Base-by-base conservation (phyloP, 2,113 vertebrate genomes). In the Carassius auratus region DNA sequence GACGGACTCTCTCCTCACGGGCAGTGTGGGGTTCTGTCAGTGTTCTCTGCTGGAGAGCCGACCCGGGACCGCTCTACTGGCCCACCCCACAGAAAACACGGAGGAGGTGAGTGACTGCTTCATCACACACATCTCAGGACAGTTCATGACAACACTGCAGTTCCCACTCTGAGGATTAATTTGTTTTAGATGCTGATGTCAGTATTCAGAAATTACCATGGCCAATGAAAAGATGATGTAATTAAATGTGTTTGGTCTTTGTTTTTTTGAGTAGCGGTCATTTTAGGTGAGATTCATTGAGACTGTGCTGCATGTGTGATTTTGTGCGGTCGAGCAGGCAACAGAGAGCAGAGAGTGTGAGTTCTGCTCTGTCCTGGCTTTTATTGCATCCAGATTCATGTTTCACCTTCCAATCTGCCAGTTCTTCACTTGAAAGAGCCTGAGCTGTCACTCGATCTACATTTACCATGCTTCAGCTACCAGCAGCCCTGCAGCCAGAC, bases 11-110 rank as follows among this genome's bases (percentile, higher is more conserved):
- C 77, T 99, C 90, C 89, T 10, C 90, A 95, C 95, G 0, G 96
- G 95, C 87, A 97, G 93, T 0, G 93, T 97, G 81, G 97, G 97
- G 33, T 99, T 98, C 94, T 99, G 97, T 93, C 95, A 94, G 88
- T 94, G 96, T 89, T 95, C 95, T 0, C 21, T 96, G 81, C 88
- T 97, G 87, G 89, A 94, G 14, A 85, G 14, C 4, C 88, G 90
- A 66, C 74, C 89, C 14, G 89, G 89, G 8, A 91, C 74, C 73
- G 93, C 91, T 93, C 94, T 96, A 36, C 92, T 99, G 85, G 97
- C 97, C 3, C 89, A 93, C 81, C 95, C 97, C 2, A 96, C 95
- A 84, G 92, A 91, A 75, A 92, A 92, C 89, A 92, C 89, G 3
- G 95, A 96, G 1, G 97, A 98, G 98, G 98, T 99, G 81, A 94